A percentile compares a stretch with the other conserved stretches of the same genome.
Evolutionary conservation across 2,113 vertebrate genomes (phyloP).

Genomic region (Terrapene triunguis): DNA sequence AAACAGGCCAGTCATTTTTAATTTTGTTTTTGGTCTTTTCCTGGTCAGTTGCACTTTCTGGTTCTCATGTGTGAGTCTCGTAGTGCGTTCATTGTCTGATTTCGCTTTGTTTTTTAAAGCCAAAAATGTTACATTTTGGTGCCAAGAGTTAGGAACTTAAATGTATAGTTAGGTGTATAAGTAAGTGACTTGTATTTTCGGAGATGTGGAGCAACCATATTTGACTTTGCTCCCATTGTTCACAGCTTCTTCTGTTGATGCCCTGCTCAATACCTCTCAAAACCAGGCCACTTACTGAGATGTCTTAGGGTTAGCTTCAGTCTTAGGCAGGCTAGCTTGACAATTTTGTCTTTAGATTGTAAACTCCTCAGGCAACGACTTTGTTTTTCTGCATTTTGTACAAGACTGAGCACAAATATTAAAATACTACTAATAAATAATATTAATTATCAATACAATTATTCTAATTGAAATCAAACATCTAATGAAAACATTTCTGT

Average conservation of each 20-base stretch:
- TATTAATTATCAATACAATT: constrained; percentile 25
- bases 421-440: not conserved
- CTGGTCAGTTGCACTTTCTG: not conserved
- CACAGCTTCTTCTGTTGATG: not conserved
- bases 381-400: not conserved
- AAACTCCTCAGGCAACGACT: not conserved
- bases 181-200: not conserved
- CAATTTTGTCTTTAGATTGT: no score
- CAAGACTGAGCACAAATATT: not conserved
- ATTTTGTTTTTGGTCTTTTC: not conserved
- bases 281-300: not conserved
- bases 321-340: no score
- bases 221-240: not conserved
- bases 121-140: not conserved
- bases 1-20: not conserved
- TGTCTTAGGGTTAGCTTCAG: no score
- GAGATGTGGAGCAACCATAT: not conserved
- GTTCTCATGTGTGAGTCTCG: accelerated
- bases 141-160: not conserved
- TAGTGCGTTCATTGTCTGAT: not conserved
- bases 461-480: constrained; percentile 19
- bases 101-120: not conserved
- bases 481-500: constrained; percentile 25
- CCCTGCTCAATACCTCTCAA: not conserved
- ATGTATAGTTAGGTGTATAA: not conserved